phyloP scores from a whole-genome alignment of 2,888 invertebrate species.

The Venusia cambrica region DNA sequence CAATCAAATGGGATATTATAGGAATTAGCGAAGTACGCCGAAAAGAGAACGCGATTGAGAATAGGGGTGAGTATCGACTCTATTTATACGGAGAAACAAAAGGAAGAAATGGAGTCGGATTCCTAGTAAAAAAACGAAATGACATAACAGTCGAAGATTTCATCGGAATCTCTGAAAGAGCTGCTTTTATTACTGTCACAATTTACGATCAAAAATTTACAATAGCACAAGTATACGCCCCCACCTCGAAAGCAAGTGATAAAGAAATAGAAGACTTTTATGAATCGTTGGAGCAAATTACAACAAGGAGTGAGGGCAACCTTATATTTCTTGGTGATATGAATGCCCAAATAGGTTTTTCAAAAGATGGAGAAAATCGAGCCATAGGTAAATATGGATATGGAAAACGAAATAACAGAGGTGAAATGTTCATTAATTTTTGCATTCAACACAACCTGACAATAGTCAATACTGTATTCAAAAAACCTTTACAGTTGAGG shows the following conservation, averaged over 20 bases:
- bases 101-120: neutral
- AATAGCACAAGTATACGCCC: neutral
- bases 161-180: neutral
- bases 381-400: neutral
- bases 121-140: neutral
- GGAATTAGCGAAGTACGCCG: neutral
- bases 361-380: neutral
- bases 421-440: no score
- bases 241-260: neutral
- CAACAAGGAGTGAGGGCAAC: no score
- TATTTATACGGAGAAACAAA: neutral
- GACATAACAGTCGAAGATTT: neutral
- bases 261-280: neutral
- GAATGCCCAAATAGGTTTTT: neutral
- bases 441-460: no score
- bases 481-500: no score
- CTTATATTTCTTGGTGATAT: no score
- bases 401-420: no score
- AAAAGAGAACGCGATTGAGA: neutral
- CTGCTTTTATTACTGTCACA: neutral
- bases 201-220: neutral
- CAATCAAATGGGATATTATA: neutral
- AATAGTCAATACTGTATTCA: no score
- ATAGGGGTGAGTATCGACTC: neutral
- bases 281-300: neutral